A percentile compares a stretch with the other conserved stretches of the same genome.
phyloP scores from a whole-genome alignment of 2,888 invertebrate genomes.

The Falcaria lacertinaria region DNA sequence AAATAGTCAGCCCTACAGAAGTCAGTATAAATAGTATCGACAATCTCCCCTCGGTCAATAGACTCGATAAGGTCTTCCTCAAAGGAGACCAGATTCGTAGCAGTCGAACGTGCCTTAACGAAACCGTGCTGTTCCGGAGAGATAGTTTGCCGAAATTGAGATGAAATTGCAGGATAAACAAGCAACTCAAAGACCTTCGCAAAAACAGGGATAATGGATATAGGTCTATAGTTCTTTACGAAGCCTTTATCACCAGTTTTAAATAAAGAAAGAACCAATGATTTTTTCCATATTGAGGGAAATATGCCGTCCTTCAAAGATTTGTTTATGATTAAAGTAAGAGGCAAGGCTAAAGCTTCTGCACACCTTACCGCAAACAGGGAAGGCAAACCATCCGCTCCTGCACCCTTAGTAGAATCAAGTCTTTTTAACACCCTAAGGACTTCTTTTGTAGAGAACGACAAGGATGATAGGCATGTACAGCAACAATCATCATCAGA shows the following conservation, averaged over 20 bases:
- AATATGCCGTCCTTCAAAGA: constrained; percentile 11
- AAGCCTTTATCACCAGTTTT: constrained; percentile 4
- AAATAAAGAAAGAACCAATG: constrained; percentile 10
- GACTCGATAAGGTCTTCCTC: constrained; percentile 1
- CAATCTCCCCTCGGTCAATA: constrained; percentile 3
- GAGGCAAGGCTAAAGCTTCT: constrained; percentile 1
- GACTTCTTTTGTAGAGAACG: neutral
- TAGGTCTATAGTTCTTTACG: constrained; percentile 14
- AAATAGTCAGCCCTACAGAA: neutral
- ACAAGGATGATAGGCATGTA: neutral
- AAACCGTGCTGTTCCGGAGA: constrained; percentile 16
- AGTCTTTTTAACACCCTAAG: neutral
- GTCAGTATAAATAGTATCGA: neutral
- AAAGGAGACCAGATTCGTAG: constrained; percentile 11
- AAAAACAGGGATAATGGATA: constrained; percentile 9
- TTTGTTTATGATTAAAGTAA: constrained; percentile 8
- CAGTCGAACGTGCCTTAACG: constrained; percentile 5
- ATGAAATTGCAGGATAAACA: constrained; percentile 1
- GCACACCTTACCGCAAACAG: constrained; percentile 8
- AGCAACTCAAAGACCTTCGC: constrained; percentile 14
- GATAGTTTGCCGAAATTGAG: too few relatives aligned
- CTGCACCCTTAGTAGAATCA: constrained; percentile 5
- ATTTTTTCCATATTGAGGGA: constrained; percentile 12
- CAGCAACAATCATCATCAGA: too few relatives aligned
- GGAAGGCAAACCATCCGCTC: constrained; percentile 11